Conservation (phyloP, 2,113 vertebrate genomes). For the Psephotus haematonotus region DNA sequence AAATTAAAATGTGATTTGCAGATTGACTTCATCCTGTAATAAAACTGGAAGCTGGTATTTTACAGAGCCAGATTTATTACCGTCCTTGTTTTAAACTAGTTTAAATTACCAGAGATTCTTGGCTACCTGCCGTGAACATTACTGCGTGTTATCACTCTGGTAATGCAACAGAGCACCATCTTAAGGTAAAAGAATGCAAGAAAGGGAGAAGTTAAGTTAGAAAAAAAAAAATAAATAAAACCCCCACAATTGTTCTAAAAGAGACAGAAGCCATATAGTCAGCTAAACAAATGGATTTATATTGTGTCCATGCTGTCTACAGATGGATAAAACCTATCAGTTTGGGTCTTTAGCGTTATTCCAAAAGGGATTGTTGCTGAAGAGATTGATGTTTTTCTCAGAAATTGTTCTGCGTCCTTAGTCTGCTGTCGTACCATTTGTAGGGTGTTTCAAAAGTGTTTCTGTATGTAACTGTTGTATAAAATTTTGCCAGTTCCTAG, state of each 20-base stretch:
- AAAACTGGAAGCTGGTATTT: background rate
- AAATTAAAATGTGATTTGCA: background rate
- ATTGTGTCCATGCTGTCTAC: background rate
- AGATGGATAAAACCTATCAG: background rate
- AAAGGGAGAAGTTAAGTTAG: background rate
- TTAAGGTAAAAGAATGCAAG: background rate
- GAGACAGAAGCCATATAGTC: background rate
- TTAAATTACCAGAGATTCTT: background rate
- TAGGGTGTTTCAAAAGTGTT: background rate
- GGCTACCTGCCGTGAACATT: rapidly evolving
- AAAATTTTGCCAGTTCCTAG: background rate
- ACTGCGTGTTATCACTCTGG: background rate
- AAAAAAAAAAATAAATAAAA: background rate
- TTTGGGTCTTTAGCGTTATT: background rate
- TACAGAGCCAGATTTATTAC: background rate
- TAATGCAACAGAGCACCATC: background rate
- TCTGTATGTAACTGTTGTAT: background rate
- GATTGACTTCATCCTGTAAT: background rate
- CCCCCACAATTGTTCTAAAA: background rate
- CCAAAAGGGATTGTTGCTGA: background rate
- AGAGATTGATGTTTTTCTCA: background rate
- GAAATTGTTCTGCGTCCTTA: background rate
- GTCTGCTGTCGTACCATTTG: rapidly evolving
- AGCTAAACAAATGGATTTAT: background rate
- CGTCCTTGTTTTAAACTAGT: background rate